Evolutionary conservation across 2,888 invertebrate species (phyloP).

Genomic region (Eupithecia centaureata): DNA sequence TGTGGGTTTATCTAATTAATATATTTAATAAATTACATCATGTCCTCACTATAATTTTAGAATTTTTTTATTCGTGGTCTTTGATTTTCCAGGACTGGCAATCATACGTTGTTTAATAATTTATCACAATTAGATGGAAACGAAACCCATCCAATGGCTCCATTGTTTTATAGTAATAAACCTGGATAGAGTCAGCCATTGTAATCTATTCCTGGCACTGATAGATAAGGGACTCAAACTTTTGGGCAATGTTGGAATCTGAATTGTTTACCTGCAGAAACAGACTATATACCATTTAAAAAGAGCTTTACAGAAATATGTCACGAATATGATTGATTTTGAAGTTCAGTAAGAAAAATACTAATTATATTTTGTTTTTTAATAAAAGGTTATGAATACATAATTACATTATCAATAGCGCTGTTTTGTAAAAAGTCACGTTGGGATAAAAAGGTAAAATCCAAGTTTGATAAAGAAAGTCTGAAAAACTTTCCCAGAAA

Average conservation of each 20-base stretch:
- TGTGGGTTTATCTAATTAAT: too few relatives aligned
- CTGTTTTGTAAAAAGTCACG: too few relatives aligned
- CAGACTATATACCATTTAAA: background rate
- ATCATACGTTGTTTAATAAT: background rate
- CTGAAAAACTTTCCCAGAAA: background rate
- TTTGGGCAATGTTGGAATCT: slow-evolving; percentile 14
- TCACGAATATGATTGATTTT: too few relatives aligned
- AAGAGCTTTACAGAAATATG: background rate
- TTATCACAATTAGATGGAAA: background rate
- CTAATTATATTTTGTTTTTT: too few relatives aligned
- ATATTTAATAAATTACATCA: too few relatives aligned
- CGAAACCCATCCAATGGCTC: background rate
- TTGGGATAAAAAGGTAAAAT: too few relatives aligned
- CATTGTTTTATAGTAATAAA: background rate
- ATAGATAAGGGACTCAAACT: slow-evolving; percentile 32
- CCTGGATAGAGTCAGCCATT: slow-evolving; percentile 24
- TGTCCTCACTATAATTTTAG: too few relatives aligned
- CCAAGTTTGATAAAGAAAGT: too few relatives aligned
- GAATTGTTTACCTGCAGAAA: background rate
- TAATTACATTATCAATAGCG: too few relatives aligned
- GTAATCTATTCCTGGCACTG: slow-evolving; percentile 42
- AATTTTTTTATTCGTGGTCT: too few relatives aligned
- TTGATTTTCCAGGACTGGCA: background rate
- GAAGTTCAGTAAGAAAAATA: too few relatives aligned
- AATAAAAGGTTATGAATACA: too few relatives aligned